Evolutionary conservation across 2,113 vertebrate species (phyloP), one percentile per base, ranked within the genome.

Genomic region (Sciurus niger): DNA sequence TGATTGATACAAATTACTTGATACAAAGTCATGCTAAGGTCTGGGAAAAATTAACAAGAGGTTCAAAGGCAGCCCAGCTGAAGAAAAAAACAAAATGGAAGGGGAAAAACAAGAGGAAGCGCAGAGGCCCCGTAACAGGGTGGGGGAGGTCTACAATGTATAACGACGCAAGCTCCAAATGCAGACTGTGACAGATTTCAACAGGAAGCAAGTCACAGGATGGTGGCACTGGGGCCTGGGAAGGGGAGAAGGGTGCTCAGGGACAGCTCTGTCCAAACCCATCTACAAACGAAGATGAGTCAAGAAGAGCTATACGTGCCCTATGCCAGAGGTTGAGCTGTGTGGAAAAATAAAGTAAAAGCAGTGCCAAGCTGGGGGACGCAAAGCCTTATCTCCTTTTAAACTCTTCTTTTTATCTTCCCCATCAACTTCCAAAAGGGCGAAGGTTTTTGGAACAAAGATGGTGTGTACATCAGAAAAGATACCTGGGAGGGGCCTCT

Each of bases 81-180:
- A 37, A 48, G 70, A 32, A 48, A 37, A 1, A 51, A 68, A n/a
- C 1, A 24, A 34, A 70, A 30, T 32, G 13, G 1, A 0, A 14
- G 18, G 40, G 32, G 37, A n/a, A 17, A 28, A 0, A 6, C 34
- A 6, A 1, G 12, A 48, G 48, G 34, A 48, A 63, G 3, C 0
- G 7, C 30, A 18, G 17, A 13, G 46, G 4, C 14, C 5, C 25
- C 4, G 51, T 30, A 18, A 1, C 1, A 28, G 51, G 0, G 8
- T 4, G 2, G 14, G n/a, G 24, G 8, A 18, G 9, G 12, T 48
- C 4, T 2, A 68, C 6, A 32, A 0, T 2, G 46, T 8, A 0
- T 40, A 40, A 40, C 4, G 24, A 8, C 0, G 32, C 22, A 10
- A n/a, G n/a, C 40, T 0, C 18, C 0, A 10, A 20, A 12, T 0